Conservation (phyloP, 2,113 vertebrate genomes). For the Urocitellus parryii region DNA sequence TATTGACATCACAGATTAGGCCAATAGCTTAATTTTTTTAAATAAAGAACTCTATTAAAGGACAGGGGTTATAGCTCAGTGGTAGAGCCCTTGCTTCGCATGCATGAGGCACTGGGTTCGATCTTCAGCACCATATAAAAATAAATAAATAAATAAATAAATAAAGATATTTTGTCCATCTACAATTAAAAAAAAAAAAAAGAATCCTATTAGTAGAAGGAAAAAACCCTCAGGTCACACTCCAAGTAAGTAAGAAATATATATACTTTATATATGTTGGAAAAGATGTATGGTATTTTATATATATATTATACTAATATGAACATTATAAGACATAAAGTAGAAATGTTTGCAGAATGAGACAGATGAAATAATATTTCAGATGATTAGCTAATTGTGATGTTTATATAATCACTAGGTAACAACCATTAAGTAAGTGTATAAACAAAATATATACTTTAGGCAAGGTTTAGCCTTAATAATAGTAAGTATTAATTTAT, state of each 20-base stretch:
- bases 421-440: background rate
- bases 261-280: background rate
- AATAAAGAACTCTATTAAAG: background rate
- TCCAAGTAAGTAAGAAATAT: conserved; percentile 33
- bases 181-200: background rate
- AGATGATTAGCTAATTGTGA: background rate
- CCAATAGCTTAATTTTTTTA: background rate
- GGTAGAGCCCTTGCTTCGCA: too few relatives aligned
- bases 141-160: too few relatives aligned
- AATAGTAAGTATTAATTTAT: conserved; percentile 28
- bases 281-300: background rate
- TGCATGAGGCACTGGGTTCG: too few relatives aligned
- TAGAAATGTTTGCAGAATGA: conserved; percentile 33
- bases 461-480: background rate
- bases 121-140: too few relatives aligned
- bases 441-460: background rate
- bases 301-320: background rate
- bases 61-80: too few relatives aligned
- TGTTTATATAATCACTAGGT: background rate
- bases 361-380: conserved; percentile 44
- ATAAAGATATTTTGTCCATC: too few relatives aligned
- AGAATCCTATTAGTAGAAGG: background rate
- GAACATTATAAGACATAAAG: conserved; percentile 46
- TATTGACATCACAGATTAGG: background rate
- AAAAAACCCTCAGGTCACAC: background rate